Conservation (phyloP, 2,113 vertebrate genomes). For the Percina caprodes region DNA sequence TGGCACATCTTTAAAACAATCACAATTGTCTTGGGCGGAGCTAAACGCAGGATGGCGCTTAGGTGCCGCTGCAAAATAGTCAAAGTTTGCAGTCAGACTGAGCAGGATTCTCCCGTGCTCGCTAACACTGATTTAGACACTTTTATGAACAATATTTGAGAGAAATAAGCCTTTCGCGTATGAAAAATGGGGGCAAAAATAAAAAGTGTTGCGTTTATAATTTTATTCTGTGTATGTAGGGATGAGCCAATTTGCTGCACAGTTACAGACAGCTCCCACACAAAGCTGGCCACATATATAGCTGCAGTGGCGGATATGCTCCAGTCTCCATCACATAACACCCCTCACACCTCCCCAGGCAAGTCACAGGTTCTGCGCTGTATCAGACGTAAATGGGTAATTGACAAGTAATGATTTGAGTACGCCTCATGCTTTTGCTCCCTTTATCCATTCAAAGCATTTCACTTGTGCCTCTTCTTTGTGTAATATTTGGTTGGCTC, state of each 20-base stretch:
- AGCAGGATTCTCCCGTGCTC: no score
- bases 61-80: no score
- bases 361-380: constrained; percentile 39
- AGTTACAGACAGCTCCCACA: constrained; percentile 47
- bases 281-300: constrained; percentile 31
- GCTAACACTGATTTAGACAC: no score
- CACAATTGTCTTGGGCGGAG: no score
- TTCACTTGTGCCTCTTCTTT: constrained; percentile 46
- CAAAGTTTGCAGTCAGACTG: no score
- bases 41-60: no score
- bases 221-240: neutral
- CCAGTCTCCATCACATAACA: constrained; percentile 46
- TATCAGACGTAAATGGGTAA: constrained; percentile 51
- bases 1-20: no score
- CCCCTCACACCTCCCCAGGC: constrained; percentile 38
- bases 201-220: no score
- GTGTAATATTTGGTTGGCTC: constrained; percentile 58
- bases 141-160: no score
- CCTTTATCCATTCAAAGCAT: constrained; percentile 54
- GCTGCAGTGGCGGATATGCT: constrained; percentile 34
- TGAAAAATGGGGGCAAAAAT: no score
- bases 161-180: no score
- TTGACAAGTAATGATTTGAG: constrained; percentile 51
- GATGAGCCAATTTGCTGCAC: constrained; percentile 42
- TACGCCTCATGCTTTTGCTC: constrained; percentile 23